Evolutionary conservation across 1,140 invertebrate species (phyloP), one percentile per base, ranked within the genome.

Genomic region (Caerostris extrusa): DNA sequence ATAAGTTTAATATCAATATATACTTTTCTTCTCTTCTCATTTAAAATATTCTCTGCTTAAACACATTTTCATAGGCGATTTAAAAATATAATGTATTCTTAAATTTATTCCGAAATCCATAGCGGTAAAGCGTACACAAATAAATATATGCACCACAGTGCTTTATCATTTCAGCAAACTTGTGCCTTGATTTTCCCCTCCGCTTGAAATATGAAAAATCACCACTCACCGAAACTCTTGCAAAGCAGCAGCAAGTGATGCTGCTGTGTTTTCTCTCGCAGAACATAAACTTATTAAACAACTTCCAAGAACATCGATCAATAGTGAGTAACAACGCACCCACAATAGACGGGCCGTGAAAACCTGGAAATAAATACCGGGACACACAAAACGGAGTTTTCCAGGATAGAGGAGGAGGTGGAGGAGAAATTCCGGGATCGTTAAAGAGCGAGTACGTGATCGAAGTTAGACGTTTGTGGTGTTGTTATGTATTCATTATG

Each of bases 401-500:
- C 34, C 5, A 67, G 71, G 10, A 77, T 53, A 34, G 19, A 14
- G 71, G 82, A 58, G n/a, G 58, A 58, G 60, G 85, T 50, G 60
- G 19, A 34, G 85, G 85, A 34, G 34, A 34, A 34, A 34, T 34
- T 34, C 34, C 34, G 34, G 34, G 10, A 17, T 60, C 85, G 60
- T 64, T 87, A 87, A 87, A 61, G 71, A 8, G 86, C 5, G 34
- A 14, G 64, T 57, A 56, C 88, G 64, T 56, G 55, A 90, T 88
- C 0, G 12, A 58, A 55, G 34, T 34, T 50, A 90, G n/a, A 90
- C 64, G 64, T 90, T 90, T 67, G 50, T 88, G 55, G 34, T 58
- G 58, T 55, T 88, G 57, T 88, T 90, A 90, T 34, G 88, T 77
- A 90, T 90, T 90, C 64, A 90, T 90, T 90, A 90, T 69, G 88